These are phyloP conservation scores for Dinomys branickii DNA, from an alignment of 2,113 vertebrate species.

Conservation along the genomic window DNA sequence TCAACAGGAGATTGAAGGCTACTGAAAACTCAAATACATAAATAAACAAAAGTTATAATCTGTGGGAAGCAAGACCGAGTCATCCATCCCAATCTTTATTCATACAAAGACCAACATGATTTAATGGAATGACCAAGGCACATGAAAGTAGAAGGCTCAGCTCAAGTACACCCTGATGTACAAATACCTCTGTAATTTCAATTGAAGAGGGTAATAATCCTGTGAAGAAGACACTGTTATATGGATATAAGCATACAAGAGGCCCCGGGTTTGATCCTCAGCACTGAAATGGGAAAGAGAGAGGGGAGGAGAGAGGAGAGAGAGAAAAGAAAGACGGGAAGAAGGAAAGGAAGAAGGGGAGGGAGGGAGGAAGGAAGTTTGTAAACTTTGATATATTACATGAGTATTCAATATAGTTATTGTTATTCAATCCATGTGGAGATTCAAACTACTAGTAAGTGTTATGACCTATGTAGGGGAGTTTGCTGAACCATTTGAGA, in stretches of 20 bases:
- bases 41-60: not conserved
- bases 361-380: not conserved
- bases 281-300: not conserved
- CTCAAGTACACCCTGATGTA: not conserved
- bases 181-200: not conserved
- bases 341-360: not conserved
- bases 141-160: not conserved
- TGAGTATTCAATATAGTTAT: not conserved
- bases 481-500: not conserved
- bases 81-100: not conserved
- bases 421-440: not conserved
- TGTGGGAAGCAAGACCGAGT: not conserved
- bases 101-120: not conserved
- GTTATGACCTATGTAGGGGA: not conserved
- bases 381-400: not conserved
- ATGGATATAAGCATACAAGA: not conserved
- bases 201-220: not conserved
- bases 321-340: not conserved
- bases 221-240: not conserved
- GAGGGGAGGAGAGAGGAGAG: not conserved
- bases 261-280: not conserved
- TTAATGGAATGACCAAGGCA: not conserved
- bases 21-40: conserved; percentile 89
- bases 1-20: conserved; percentile 92
- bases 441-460: not conserved